phyloP scores from a whole-genome alignment of 2,888 invertebrate genomes.

The Agrotis ipsilon region DNA sequence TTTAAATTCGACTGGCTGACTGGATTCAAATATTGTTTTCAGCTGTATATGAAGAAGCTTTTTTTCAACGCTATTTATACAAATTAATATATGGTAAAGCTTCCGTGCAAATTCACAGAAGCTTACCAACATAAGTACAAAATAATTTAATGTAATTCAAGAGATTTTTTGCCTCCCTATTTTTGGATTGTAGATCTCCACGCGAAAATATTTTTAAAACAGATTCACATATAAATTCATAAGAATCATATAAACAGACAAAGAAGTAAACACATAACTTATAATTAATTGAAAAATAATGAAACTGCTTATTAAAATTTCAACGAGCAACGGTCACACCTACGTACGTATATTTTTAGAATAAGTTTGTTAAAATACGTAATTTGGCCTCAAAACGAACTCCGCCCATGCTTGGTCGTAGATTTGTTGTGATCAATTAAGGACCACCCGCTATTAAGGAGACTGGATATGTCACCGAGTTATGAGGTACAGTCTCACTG shows the following conservation, averaged over 20 bases:
- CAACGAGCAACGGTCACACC: conserved; percentile 42
- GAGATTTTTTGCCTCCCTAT: no score
- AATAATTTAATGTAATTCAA: no score
- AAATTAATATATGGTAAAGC: no score
- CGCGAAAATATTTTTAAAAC: no score
- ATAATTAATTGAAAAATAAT: conserved; percentile 13
- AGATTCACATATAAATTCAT: background rate
- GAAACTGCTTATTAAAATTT: conserved; percentile 22
- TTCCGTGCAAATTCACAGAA: no score
- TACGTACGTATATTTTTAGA: conserved; percentile 40
- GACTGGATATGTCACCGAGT: conserved; percentile 69
- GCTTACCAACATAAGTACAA: no score
- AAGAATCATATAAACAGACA: background rate
- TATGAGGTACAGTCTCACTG: conserved; percentile 39
- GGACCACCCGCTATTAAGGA: conserved; percentile 71
- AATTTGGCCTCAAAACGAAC: conserved; percentile 52
- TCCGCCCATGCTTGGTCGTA: conserved; percentile 40
- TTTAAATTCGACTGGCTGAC: no score
- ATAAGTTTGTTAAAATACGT: conserved; percentile 55
- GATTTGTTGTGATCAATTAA: conserved; percentile 53
- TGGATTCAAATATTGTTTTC: no score
- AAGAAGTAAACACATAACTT: background rate
- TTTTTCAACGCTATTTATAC: no score
- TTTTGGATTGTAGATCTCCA: no score
- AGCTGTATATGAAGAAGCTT: no score